phyloP scores from a whole-genome alignment of 2,113 vertebrate genomes.

The Edolisoma coerulescens region DNA sequence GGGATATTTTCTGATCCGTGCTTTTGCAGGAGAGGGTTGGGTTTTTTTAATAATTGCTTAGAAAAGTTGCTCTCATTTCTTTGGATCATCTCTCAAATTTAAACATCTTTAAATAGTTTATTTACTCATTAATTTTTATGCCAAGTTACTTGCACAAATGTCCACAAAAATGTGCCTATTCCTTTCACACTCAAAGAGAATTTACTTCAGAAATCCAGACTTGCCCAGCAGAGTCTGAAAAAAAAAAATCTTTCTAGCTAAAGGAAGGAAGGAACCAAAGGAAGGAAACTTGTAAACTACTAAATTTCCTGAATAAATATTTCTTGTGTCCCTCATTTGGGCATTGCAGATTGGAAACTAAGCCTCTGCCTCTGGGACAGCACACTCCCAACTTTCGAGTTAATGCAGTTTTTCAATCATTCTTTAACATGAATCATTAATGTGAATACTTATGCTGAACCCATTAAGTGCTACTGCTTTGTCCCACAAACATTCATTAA shows the following conservation, averaged over 20 bases:
- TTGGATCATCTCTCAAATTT: neutral
- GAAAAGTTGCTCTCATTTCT: neutral
- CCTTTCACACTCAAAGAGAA: neutral
- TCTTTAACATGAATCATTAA: constrained; percentile 13
- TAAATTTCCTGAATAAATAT: constrained; percentile 51
- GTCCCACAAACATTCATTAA: neutral
- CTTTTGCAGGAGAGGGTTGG: neutral
- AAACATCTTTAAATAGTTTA: neutral
- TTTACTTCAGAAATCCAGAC: neutral
- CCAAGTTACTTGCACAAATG: neutral
- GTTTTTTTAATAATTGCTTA: neutral
- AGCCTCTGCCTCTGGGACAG: neutral
- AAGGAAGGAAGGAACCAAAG: constrained; percentile 53
- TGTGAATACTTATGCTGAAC: neutral
- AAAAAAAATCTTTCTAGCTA: neutral
- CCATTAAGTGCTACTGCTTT: neutral
- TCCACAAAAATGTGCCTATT: neutral
- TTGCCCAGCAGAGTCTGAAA: neutral
- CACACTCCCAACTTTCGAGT: neutral
- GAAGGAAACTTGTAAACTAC: constrained; percentile 57
- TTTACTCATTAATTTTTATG: neutral
- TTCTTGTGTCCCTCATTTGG: neutral
- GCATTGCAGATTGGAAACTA: neutral
- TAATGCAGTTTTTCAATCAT: neutral
- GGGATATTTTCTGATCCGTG: neutral